These are phyloP conservation scores for Sinhomidia bicolor DNA, from an alignment of 2,888 invertebrate species.

Conservation along the genomic window DNA sequence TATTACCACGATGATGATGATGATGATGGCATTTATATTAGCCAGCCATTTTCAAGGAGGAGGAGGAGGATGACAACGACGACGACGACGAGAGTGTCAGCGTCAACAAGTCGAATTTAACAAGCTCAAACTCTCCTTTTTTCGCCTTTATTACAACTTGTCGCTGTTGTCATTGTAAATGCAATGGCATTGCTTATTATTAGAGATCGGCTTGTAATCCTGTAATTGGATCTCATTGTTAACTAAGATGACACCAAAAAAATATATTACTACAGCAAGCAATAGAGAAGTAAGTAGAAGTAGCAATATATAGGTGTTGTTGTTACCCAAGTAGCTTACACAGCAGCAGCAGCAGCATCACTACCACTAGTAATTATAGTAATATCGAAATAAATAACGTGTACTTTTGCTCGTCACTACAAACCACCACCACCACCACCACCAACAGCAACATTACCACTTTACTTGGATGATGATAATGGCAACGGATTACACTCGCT, in stretches of 20 bases:
- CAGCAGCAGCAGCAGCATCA: not conserved
- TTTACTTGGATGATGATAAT: slow-evolving; percentile 20
- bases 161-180: slow-evolving; percentile 40
- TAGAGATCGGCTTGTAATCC: slow-evolving; percentile 55
- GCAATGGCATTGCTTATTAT: slow-evolving; percentile 32
- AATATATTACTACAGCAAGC: no score
- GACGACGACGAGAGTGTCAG: no score
- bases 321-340: not conserved
- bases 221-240: slow-evolving; percentile 67
- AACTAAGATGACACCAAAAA: slow-evolving; percentile 55
- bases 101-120: slow-evolving; percentile 31
- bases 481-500: slow-evolving; percentile 19
- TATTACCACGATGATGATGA: not conserved
- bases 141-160: slow-evolving; percentile 14
- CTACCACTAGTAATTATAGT: slow-evolving; percentile 30
- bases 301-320: not conserved
- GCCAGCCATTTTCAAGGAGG: slow-evolving; percentile 12
- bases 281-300: no score
- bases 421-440: slow-evolving; percentile 13
- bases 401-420: slow-evolving; percentile 33
- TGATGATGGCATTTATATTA: slow-evolving; percentile 14
- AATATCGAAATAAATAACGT: slow-evolving; percentile 36
- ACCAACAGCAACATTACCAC: no score
- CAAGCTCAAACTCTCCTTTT: slow-evolving; percentile 21
- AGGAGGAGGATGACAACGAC: no score